Conservation (phyloP, 2,888 invertebrate species). For the Cephus nigrinus region DNA sequence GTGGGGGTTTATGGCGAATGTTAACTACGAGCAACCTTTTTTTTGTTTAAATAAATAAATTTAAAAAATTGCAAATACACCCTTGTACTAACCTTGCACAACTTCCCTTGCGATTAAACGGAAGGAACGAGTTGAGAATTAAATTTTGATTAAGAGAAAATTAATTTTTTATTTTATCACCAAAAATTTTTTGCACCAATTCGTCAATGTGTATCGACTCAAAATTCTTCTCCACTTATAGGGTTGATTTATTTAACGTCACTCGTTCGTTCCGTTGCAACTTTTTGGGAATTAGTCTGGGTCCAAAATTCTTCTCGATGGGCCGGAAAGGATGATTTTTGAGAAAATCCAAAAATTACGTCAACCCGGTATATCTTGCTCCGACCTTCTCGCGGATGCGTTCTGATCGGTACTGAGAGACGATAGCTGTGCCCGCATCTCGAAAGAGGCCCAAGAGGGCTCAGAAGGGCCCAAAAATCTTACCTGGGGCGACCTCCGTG, state of each 20-base stretch:
- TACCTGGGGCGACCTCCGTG: constrained; percentile 58
- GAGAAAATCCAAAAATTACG: neutral
- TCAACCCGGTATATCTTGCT: neutral
- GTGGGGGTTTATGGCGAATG: neutral
- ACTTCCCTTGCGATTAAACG: neutral
- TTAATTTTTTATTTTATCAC: neutral
- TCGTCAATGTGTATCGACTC: neutral
- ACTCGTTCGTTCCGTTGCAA: neutral
- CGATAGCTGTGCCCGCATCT: constrained; percentile 30
- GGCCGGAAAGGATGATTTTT: neutral
- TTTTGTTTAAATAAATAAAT: neutral
- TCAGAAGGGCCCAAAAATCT: constrained; percentile 45
- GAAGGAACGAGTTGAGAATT: neutral
- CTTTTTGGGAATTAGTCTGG: neutral
- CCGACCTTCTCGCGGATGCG: constrained; percentile 42
- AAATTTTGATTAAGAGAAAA: neutral
- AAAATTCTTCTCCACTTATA: neutral
- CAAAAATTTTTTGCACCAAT: neutral
- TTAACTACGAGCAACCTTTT: neutral
- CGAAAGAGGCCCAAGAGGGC: constrained; percentile 60
- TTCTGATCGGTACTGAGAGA: constrained; percentile 47
- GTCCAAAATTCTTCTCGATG: neutral
- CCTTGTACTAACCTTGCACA: neutral
- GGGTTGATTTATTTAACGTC: neutral
- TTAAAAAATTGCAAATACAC: no score